Evolutionary conservation across 2,797 vertebrate genomes (phyloP).

Genomic region (Hirundo rustica): DNA sequence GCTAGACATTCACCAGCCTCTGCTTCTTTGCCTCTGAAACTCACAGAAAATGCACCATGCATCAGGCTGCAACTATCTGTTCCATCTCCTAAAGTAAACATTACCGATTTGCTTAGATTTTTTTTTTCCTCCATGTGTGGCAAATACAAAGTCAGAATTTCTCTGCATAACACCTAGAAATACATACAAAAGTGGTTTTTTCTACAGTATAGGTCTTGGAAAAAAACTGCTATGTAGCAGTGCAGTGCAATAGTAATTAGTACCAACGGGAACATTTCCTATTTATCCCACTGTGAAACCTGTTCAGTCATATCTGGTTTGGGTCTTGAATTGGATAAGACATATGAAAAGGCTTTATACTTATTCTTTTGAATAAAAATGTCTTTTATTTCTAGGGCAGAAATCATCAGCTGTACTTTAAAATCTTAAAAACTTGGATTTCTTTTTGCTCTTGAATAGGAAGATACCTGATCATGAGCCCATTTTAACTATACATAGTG

Average conservation of each 20-base stretch:
- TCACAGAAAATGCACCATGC: neutral
- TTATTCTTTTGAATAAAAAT: neutral
- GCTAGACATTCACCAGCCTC: neutral
- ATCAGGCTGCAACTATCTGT: neutral
- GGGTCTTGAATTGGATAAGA: neutral
- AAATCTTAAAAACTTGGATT: neutral
- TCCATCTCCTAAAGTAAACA: neutral
- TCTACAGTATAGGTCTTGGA: neutral
- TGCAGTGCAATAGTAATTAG: neutral
- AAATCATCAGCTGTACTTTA: neutral
- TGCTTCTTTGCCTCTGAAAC: neutral
- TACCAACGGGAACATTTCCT: neutral
- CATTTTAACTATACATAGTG: neutral
- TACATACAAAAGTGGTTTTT: fast-evolving
- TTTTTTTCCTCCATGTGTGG: neutral
- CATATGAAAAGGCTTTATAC: neutral
- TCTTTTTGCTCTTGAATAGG: neutral
- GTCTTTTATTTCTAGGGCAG: neutral
- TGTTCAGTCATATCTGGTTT: neutral
- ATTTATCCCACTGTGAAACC: neutral
- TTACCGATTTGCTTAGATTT: neutral
- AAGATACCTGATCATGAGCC: neutral
- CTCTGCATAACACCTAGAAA: neutral
- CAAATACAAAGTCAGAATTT: neutral
- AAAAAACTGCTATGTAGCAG: neutral